Evolutionary conservation across 2,113 vertebrate genomes (phyloP), one percentile per base, ranked within the genome.

Genomic region (Anas platyrhynchos): DNA sequence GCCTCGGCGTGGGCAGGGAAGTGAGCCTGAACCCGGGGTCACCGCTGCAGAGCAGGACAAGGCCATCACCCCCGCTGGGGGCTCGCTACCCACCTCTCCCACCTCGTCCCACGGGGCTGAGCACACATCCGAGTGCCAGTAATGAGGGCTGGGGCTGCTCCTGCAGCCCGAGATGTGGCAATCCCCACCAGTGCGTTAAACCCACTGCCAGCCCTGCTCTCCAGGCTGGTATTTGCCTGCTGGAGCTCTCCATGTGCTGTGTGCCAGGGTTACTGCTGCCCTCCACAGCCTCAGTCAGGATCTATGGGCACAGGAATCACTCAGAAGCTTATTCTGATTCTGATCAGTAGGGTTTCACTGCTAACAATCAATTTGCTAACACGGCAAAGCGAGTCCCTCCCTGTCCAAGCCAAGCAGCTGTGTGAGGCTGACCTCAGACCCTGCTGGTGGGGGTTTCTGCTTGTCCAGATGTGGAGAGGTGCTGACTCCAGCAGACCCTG

Each of bases 61-160:
- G 46, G 22, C 34, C 0, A 1, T 46, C 78, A 17, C 55, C 74
- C 9, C 5, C 18, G 13, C 43, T 0, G 0, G 16, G 27, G 46
- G n/a, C 31, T 43, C 4, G 1, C 46, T 54, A 52, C 34, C 2
- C 44, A 20, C 7, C 20, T 65, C 27, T 84, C 17, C 50, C n/a
- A 3, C 7, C 56, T 77, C 62, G n/a, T 21, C 36, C 48, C 26
- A 2, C 11, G 23, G 29, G 3, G 0, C 29, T 65, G 75, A 22
- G 16, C 22, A 34, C 12, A 15, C 2, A 3, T 26, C 21, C 54
- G 52, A 63, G 25, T 5, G 7, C 7, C 26, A 44, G n/a, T 8
- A 43, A 76, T 55, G 50, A 90, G n/a, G n/a, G 27, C 31, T 8
- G 7, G n/a, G 36, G 5, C 21, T 55, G 27, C 23, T 78, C 26